Conservation (phyloP, 2,797 vertebrate genomes). For the Anomalospiza imberbis region DNA sequence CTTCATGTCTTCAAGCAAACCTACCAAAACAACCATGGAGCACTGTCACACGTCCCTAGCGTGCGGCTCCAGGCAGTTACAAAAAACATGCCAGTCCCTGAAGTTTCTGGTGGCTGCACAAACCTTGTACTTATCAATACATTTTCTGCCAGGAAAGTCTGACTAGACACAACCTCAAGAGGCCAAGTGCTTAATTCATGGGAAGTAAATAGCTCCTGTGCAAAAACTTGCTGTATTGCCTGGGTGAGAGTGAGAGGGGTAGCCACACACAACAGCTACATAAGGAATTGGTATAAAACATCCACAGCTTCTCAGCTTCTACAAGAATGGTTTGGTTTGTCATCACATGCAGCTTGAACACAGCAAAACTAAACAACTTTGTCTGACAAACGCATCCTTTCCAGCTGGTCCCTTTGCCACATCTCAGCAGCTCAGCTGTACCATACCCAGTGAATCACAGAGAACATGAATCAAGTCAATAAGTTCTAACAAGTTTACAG, state of each 20-base stretch:
- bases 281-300: background rate
- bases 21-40: background rate
- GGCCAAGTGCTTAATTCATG: background rate
- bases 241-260: background rate
- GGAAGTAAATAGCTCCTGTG: background rate
- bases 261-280: background rate
- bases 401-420: background rate
- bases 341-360: background rate
- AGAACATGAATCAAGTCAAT: background rate
- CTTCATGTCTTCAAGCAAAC: background rate
- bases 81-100: background rate
- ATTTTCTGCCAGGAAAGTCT: background rate
- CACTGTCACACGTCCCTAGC: fast-evolving
- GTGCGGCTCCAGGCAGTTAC: background rate
- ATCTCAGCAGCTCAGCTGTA: background rate
- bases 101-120: background rate
- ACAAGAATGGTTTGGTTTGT: background rate
- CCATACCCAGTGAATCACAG: fast-evolving
- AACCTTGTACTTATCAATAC: background rate
- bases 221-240: background rate
- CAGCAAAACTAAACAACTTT: background rate
- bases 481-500: background rate
- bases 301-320: background rate
- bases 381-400: background rate
- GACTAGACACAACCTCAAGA: background rate